Percentiles rank a stretch among this genome's conserved stretches.
Evolutionary conservation across 2,113 vertebrate species (phyloP).

Genomic region (Pangasianodon hypophthalmus): DNA sequence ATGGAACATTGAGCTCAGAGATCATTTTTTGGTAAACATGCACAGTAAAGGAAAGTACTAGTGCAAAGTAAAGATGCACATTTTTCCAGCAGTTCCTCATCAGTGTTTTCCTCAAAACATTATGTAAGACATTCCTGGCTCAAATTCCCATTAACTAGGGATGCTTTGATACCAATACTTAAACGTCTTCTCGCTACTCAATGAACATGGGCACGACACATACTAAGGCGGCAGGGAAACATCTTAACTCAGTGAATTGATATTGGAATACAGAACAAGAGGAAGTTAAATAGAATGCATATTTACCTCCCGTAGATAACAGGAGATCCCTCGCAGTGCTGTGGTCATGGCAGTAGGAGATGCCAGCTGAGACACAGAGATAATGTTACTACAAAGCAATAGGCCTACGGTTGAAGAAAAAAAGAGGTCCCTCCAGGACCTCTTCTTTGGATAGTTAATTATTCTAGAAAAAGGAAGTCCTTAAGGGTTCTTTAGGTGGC

Average conservation of each 20-base stretch:
- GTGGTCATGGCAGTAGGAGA: constrained; percentile 86
- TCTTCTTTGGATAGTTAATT: background rate
- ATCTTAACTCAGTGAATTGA: constrained; percentile 5
- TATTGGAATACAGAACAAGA: background rate
- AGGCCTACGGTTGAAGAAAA: background rate
- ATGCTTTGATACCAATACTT: background rate
- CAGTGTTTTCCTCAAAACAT: background rate
- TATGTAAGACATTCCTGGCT: background rate
- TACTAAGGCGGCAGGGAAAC: constrained; percentile 38
- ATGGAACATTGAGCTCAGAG: background rate
- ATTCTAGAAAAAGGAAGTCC: background rate
- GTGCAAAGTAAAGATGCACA: background rate
- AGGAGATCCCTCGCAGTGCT: constrained; percentile 86
- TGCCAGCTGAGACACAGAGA: constrained; percentile 71
- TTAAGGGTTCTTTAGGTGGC: background rate
- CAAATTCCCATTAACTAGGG: background rate
- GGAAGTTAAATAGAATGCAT: background rate
- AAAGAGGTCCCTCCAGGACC: background rate
- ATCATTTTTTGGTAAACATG: background rate
- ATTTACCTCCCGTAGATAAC: constrained; percentile 86
- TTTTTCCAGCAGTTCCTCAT: background rate
- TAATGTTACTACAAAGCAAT: background rate
- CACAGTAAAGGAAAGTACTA: background rate
- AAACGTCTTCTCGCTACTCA: background rate
- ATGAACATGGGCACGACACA: constrained; percentile 12